Evolutionary conservation across 2,888 invertebrate species (phyloP).

Genomic region (Spicauda simplicius): DNA sequence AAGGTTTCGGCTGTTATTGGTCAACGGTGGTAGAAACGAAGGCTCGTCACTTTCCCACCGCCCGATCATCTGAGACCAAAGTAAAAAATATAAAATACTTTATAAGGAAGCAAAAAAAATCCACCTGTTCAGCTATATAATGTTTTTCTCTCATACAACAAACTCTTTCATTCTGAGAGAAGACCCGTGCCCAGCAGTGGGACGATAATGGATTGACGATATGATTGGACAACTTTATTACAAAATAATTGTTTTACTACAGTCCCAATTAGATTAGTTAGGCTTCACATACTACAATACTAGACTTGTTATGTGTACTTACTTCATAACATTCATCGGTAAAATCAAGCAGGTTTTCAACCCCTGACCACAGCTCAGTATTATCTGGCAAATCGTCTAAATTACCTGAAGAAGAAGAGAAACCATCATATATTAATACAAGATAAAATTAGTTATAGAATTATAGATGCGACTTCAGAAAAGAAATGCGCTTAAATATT

Average conservation of each 20-base stretch:
- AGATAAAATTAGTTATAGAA: too few relatives aligned
- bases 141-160: too few relatives aligned
- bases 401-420: neutral
- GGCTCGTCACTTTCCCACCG: neutral
- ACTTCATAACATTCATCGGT: neutral
- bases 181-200: too few relatives aligned
- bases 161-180: too few relatives aligned
- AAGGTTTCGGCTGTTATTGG: neutral
- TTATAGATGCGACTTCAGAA: too few relatives aligned
- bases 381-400: neutral
- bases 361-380: neutral
- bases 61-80: neutral
- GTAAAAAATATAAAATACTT: neutral
- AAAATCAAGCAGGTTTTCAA: neutral
- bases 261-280: too few relatives aligned
- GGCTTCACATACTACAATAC: neutral
- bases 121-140: too few relatives aligned
- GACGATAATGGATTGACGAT: too few relatives aligned
- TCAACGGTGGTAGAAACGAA: neutral
- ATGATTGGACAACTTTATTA: too few relatives aligned
- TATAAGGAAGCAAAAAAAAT: too few relatives aligned
- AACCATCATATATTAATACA: neutral
- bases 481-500: neutral
- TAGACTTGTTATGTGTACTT: neutral
- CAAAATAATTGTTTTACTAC: too few relatives aligned